These are phyloP conservation scores for Anaspis maculata DNA, from an alignment of 2,888 invertebrate species.

Conservation along the genomic window DNA sequence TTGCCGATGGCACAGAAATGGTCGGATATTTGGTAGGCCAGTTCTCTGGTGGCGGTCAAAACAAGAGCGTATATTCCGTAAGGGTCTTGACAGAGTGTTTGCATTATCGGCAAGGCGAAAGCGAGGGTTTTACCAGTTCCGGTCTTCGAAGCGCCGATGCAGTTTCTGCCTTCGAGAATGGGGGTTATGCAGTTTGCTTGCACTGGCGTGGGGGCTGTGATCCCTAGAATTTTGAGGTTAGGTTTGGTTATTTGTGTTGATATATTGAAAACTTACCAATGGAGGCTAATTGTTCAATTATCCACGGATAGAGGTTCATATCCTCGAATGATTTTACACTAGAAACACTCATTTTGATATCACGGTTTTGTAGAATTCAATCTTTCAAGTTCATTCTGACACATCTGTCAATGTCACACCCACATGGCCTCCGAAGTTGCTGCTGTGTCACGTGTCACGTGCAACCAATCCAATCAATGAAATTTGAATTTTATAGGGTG, in stretches of 20 bases:
- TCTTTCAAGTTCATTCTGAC: no score
- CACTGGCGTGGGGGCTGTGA: conserved; percentile 71
- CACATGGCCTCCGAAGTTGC: no score
- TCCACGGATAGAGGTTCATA: conserved; percentile 63
- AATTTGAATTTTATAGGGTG: no score
- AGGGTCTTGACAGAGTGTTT: conserved; percentile 87
- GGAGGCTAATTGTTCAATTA: conserved; percentile 59
- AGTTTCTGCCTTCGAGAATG: conserved; percentile 73
- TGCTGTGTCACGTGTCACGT: no score
- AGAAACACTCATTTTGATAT: no score
- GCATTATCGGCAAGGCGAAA: conserved; percentile 90
- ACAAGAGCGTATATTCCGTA: conserved; percentile 93
- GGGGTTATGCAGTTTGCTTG: conserved; percentile 73
- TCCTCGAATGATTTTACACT: conserved; percentile 49
- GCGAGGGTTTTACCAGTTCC: conserved; percentile 98
- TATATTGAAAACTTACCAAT: conserved; percentile 49
- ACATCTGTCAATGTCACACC: no score
- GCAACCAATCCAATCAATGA: no score
- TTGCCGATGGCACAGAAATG: conserved; percentile 91
- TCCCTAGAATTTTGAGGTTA: conserved; percentile 54
- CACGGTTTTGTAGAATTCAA: no score
- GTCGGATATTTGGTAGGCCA: conserved; percentile 90
- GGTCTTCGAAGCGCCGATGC: conserved; percentile 94
- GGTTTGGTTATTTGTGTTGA: conserved; percentile 4
- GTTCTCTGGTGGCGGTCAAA: conserved; percentile 89